phyloP scores from a whole-genome alignment of 2,797 vertebrate genomes.

The Sebastes kiyomatsui region DNA sequence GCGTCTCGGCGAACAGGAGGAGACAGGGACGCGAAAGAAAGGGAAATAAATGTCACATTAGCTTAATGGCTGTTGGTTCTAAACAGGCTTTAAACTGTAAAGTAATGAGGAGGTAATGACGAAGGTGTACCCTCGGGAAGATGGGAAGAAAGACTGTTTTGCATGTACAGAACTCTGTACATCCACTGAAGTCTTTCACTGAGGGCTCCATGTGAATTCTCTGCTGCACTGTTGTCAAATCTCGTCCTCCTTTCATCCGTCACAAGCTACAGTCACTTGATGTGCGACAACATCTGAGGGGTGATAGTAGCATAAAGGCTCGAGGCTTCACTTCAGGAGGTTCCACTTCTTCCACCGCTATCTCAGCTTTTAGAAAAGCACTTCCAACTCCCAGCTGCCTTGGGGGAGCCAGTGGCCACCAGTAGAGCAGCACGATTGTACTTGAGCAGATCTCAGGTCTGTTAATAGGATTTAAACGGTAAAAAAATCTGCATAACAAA shows the following conservation, averaged over 20 bases:
- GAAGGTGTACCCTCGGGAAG: constrained; percentile 8
- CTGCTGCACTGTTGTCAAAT: constrained; percentile 5
- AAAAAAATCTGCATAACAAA: not conserved
- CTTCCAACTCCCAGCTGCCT: constrained; percentile 16
- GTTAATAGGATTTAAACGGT: too few relatives aligned
- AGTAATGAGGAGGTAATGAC: not conserved
- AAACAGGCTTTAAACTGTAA: constrained; percentile 16
- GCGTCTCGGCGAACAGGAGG: constrained; percentile 11
- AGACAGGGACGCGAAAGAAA: not conserved
- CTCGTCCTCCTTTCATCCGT: constrained; percentile 9
- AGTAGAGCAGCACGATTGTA: not conserved
- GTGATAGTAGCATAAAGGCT: constrained; percentile 25
- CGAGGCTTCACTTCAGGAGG: constrained; percentile 44
- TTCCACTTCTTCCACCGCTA: constrained; percentile 9
- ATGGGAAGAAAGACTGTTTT: not conserved
- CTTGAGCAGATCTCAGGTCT: not conserved
- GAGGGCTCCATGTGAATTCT: not conserved
- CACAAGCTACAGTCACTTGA: constrained; percentile 23
- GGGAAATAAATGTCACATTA: constrained; percentile 25
- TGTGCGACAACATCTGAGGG: constrained; percentile 28
- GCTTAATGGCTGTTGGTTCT: constrained; percentile 16
- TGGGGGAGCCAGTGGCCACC: constrained; percentile 8
- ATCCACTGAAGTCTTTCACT: not conserved
- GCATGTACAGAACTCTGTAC: not conserved
- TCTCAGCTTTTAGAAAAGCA: constrained; percentile 25